Conservation (phyloP, 2,888 invertebrate genomes). For the Lamproptera curius region DNA sequence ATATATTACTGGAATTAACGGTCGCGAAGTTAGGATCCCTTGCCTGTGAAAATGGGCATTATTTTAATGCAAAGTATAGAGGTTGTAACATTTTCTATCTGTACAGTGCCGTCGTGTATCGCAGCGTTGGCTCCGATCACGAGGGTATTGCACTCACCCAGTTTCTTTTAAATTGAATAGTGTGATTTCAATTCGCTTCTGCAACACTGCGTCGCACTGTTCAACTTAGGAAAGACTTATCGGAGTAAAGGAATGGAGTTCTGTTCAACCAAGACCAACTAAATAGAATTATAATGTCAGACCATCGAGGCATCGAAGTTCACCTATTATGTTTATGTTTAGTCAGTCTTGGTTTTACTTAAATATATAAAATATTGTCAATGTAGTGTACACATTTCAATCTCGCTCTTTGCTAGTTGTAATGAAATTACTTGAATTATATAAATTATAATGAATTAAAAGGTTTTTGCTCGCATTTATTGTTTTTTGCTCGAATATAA, state of each 20-base stretch:
- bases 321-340: conserved; percentile 63
- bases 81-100: conserved; percentile 82
- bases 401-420: conserved; percentile 21
- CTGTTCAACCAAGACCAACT: conserved; percentile 79
- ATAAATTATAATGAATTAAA: conserved; percentile 31
- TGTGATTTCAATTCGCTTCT: conserved; percentile 69
- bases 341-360: conserved; percentile 70
- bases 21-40: conserved; percentile 75
- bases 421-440: conserved; percentile 44
- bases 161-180: conserved; percentile 67
- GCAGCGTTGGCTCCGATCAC: conserved; percentile 43
- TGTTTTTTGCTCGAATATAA: conserved; percentile 52
- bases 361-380: conserved; percentile 13
- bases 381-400: conserved; percentile 13
- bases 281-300: conserved; percentile 63
- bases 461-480: conserved; percentile 49
- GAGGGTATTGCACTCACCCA: conserved; percentile 67
- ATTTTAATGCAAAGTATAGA: conserved; percentile 96
- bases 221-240: conserved; percentile 76
- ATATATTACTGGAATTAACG: conserved; percentile 69
- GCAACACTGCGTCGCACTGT: conserved; percentile 62
- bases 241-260: conserved; percentile 76
- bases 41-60: conserved; percentile 89
- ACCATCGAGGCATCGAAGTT: conserved; percentile 48
- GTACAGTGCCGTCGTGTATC: conserved; percentile 68